Conservation (phyloP, 2,888 invertebrate genomes). For the Callimorpha dominula region DNA sequence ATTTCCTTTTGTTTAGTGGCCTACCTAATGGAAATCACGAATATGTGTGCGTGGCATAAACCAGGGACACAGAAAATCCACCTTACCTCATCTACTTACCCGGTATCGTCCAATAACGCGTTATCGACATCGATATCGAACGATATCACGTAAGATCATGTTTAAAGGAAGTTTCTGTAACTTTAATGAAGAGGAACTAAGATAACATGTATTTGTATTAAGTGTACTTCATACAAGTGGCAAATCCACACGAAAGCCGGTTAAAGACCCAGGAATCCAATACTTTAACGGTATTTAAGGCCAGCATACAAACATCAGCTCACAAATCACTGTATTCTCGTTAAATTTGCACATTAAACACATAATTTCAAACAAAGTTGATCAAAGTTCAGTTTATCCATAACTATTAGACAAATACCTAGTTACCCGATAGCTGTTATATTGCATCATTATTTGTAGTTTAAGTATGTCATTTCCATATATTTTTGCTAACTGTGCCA, state of each 20-base stretch:
- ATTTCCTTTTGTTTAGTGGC: too few relatives aligned
- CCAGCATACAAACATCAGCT: neutral
- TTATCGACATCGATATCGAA: too few relatives aligned
- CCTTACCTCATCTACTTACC: too few relatives aligned
- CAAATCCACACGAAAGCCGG: neutral
- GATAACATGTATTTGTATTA: too few relatives aligned
- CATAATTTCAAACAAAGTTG: neutral
- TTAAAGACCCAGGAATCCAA: neutral
- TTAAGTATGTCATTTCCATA: conserved; percentile 36
- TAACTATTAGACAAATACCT: neutral
- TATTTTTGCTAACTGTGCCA: conserved; percentile 38
- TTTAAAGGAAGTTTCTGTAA: too few relatives aligned
- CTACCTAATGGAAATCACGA: too few relatives aligned
- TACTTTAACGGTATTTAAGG: neutral
- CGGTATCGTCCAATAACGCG: too few relatives aligned
- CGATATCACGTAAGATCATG: too few relatives aligned
- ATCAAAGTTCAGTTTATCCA: neutral
- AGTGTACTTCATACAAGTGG: neutral
- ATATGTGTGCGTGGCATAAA: too few relatives aligned
- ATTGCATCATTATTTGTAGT: conserved; percentile 29
- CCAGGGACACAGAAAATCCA: too few relatives aligned
- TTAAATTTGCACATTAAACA: neutral
- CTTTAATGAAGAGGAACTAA: too few relatives aligned
- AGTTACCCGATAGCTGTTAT: conserved; percentile 34
- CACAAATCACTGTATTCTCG: neutral